Base-by-base conservation (phyloP, 2,797 vertebrate genomes). In the Eremophila alpestris region DNA sequence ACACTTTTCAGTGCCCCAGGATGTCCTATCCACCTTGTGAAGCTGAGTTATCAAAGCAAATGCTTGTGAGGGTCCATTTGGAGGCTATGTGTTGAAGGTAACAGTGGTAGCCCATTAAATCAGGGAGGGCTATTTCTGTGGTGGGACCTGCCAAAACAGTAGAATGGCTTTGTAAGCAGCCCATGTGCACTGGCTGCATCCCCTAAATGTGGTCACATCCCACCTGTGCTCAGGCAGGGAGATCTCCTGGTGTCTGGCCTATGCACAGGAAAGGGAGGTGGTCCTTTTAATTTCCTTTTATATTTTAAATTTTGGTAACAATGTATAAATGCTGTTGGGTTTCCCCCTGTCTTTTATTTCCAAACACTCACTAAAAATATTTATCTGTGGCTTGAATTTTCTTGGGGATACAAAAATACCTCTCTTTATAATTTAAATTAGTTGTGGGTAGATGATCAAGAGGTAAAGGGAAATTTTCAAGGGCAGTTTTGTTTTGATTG, bases 1-100 rank as follows among this genome's bases (percentile, higher is more conserved):
- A 38, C 0, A 0, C 32, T 51, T 49, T 18, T 23, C 0, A 3
- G 13, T 56, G 36, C 29, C 36, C 12, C 54, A 30, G 27, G 13
- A 55, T 30, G 22, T 64, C 48, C 77, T 62, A 0, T 0, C 43
- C 67, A 51, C 29, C 5, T 46, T 49, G 63, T 16, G 58, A 85
- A 58, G 71, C 36, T 40, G 58, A 54, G 52, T 52, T 59, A 30
- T 14, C 51, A 63, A 45, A 82, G 36, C 67, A 71, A 22, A 15
- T 71, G 52, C 26, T 68, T 87, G 17, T 32, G 36, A 36, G 48
- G 55, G 43, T 73, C 51, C 29, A 2, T 46, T 29, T 68, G 69
- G 54, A 68, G 60, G 24, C 22, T 64, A 71, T 43, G 71, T 64
- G 48, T 45, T 22, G 14, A 56, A 74, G 34, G 12, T 22, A 34